Percentiles rank a stretch among this genome's conserved stretches.
Evolutionary conservation across 2,888 invertebrate species (phyloP).

Genomic region (Drosophila monieri): DNA sequence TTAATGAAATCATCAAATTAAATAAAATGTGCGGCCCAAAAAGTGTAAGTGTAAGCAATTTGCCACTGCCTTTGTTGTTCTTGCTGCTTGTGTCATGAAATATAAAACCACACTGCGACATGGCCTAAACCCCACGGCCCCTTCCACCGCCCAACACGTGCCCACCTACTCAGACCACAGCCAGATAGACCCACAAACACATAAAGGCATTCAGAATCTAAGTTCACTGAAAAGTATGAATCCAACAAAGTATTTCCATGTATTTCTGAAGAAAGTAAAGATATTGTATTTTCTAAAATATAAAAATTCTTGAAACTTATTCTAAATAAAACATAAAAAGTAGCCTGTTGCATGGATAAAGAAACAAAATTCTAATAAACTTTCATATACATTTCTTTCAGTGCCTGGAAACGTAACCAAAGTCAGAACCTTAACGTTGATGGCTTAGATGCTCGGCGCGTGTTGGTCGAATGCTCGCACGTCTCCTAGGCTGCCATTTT

Average conservation of each 20-base stretch:
- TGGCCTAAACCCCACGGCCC: slow-evolving; percentile 33
- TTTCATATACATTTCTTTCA: not conserved
- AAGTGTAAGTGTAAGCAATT: slow-evolving; percentile 64
- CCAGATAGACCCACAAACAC: slow-evolving; percentile 5
- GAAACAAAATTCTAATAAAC: too few species aligned
- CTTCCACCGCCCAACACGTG: slow-evolving; percentile 28
- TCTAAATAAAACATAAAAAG: too few species aligned
- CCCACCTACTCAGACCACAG: slow-evolving; percentile 9
- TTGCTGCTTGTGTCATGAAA: slow-evolving; percentile 56
- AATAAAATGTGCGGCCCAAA: slow-evolving; percentile 62
- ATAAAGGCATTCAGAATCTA: not conserved
- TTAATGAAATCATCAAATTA: slow-evolving; percentile 78
- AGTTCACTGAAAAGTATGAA: slow-evolving; percentile 1
- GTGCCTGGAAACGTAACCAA: slow-evolving; percentile 28
- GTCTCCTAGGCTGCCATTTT: slow-evolving; percentile 20
- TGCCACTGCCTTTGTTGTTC: slow-evolving; percentile 32
- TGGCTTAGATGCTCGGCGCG: slow-evolving; percentile 26
- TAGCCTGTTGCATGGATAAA: too few species aligned
- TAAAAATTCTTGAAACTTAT: too few species aligned
- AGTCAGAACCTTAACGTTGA: slow-evolving; percentile 46
- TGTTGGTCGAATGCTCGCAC: slow-evolving; percentile 35
- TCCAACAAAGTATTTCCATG: too few species aligned
- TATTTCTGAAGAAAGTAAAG: not conserved
- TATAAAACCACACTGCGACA: slow-evolving; percentile 61
- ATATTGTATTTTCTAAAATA: not conserved